phyloP scores from a whole-genome alignment of 2,888 invertebrate genomes.

The Bombylius discolor region DNA sequence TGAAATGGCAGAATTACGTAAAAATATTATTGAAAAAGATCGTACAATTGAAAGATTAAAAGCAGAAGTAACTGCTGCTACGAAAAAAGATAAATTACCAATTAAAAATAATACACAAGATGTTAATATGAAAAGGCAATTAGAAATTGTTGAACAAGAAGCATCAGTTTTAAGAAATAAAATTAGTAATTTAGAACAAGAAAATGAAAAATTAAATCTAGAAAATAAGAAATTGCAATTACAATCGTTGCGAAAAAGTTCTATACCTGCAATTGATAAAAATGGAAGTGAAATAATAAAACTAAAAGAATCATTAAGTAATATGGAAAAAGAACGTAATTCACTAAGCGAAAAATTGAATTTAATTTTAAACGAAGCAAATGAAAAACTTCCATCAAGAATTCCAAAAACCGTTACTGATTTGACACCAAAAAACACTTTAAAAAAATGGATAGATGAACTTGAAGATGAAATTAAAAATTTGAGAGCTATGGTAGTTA shows the following conservation, averaged over 20 bases:
- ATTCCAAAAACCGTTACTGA: slow-evolving; percentile 63
- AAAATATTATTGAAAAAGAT: slow-evolving; percentile 71
- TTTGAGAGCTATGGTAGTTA: slow-evolving; percentile 33
- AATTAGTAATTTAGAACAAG: slow-evolving; percentile 53
- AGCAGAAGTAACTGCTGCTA: slow-evolving; percentile 49
- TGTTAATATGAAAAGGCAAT: slow-evolving; percentile 57
- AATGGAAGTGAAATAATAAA: slow-evolving; percentile 39
- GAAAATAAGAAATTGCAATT: slow-evolving; percentile 60
- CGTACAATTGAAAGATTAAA: slow-evolving; percentile 64
- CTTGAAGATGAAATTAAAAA: slow-evolving; percentile 71
- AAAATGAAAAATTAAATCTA: slow-evolving; percentile 59
- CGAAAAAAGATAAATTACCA: slow-evolving; percentile 20
- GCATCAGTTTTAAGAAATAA: slow-evolving; percentile 53
- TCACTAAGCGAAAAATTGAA: slow-evolving; percentile 52
- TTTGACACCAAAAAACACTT: slow-evolving; percentile 34
- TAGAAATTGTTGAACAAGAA: slow-evolving; percentile 67
- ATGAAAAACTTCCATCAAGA: slow-evolving; percentile 53
- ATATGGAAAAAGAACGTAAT: slow-evolving; percentile 50
- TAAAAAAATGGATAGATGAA: slow-evolving; percentile 73
- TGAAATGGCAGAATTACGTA: slow-evolving; percentile 58
- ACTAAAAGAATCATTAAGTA: slow-evolving; percentile 41
- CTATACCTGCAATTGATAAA: slow-evolving; percentile 15
- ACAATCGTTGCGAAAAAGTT: slow-evolving; percentile 39
- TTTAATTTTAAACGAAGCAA: slow-evolving; percentile 49
- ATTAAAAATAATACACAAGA: slow-evolving; percentile 4